phyloP scores from a whole-genome alignment of 1,140 invertebrate species.

The Lepidurus couesii region DNA sequence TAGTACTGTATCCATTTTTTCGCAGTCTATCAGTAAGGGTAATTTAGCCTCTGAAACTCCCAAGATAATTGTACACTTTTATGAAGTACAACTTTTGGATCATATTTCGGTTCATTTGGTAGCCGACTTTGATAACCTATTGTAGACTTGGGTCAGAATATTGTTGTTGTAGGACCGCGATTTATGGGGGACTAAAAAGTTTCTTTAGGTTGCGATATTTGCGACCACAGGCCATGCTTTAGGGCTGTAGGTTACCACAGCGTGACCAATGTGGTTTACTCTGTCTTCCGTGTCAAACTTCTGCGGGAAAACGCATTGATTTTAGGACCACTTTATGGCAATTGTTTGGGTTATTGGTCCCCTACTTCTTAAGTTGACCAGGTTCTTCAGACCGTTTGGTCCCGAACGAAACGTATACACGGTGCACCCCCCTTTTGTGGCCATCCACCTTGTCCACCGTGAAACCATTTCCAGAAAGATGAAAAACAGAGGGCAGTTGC shows the following conservation, averaged over 20 bases:
- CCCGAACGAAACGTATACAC: neutral
- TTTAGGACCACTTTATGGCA: neutral
- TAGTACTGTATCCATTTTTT: too few species aligned
- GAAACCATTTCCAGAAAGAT: neutral
- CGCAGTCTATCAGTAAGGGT: too few species aligned
- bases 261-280: conserved; percentile 9
- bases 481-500: neutral
- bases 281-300: conserved; percentile 7
- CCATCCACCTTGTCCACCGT: conserved; percentile 4
- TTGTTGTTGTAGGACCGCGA: too few species aligned
- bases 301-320: neutral
- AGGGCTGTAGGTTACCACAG: neutral
- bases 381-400: neutral
- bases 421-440: neutral
- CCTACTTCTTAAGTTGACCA: neutral
- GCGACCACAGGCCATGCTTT: neutral
- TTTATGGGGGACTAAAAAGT: neutral
- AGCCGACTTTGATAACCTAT: too few species aligned
- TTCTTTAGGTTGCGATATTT: neutral
- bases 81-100: too few species aligned
- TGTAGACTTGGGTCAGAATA: too few species aligned
- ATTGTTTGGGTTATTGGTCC: conserved; percentile 8
- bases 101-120: too few species aligned
- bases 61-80: too few species aligned
- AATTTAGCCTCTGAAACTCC: too few species aligned